These are phyloP conservation scores for Trematocara stigmaticum DNA, from an alignment of 2,113 vertebrate species.

Conservation along the genomic window DNA sequence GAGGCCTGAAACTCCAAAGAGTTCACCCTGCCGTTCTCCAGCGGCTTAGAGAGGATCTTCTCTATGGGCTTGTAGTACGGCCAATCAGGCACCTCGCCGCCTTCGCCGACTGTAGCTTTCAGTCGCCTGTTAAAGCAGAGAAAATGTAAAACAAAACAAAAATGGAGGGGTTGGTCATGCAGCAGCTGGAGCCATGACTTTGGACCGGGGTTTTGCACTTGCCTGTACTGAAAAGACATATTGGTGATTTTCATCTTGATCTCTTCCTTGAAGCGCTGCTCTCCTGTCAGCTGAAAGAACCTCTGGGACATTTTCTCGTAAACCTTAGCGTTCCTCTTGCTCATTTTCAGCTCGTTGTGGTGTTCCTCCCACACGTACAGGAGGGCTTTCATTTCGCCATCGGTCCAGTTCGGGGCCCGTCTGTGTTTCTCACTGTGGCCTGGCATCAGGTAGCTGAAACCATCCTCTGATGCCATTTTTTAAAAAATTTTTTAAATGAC, in stretches of 20 bases:
- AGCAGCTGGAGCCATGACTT: background rate
- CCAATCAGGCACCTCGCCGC: slow-evolving; percentile 84
- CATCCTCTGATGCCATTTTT: slow-evolving; percentile 86
- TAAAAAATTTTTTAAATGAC: background rate
- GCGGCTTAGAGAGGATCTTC: slow-evolving; percentile 88
- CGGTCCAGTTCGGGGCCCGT: slow-evolving; percentile 96
- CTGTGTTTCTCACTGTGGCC: slow-evolving; percentile 91
- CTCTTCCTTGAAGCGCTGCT: slow-evolving; percentile 93
- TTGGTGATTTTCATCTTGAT: slow-evolving; percentile 99
- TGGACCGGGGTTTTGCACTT: slow-evolving; percentile 59
- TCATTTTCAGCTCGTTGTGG: slow-evolving; percentile 91
- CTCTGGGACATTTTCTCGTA: slow-evolving; percentile 98
- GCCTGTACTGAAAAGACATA: slow-evolving; percentile 99
- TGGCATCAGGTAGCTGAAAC: slow-evolving; percentile 83
- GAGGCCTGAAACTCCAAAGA: slow-evolving; percentile 78
- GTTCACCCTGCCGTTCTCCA: slow-evolving; percentile 81
- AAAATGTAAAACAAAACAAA: background rate
- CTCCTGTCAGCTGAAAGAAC: slow-evolving; percentile 93
- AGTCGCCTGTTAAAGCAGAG: slow-evolving; percentile 78
- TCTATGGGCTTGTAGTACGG: slow-evolving; percentile 94
- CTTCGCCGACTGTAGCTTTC: slow-evolving; percentile 83
- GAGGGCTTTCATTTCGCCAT: slow-evolving; percentile 94
- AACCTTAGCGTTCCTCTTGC: slow-evolving; percentile 96
- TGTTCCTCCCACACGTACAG: slow-evolving; percentile 96
- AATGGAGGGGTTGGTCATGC: background rate